These are phyloP conservation scores for Cabera pusaria DNA, from an alignment of 2,888 invertebrate genomes.

Conservation along the genomic window DNA sequence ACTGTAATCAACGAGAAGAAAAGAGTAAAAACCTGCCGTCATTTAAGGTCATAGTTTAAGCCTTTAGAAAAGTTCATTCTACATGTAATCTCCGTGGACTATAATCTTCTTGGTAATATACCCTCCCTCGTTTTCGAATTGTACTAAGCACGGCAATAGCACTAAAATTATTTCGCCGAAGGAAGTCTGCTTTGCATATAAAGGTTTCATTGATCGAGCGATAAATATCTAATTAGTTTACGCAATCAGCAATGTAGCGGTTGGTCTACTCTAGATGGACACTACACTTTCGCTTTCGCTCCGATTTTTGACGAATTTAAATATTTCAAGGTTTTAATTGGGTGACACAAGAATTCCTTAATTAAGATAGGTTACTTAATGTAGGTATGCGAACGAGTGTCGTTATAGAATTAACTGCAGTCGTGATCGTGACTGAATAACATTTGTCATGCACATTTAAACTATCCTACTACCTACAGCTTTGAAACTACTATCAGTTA, in stretches of 20 bases:
- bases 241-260: conserved; percentile 24
- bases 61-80: too few relatives aligned
- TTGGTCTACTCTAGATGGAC: conserved; percentile 24
- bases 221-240: conserved; percentile 48
- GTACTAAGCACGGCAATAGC: conserved; percentile 36
- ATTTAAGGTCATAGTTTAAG: too few relatives aligned
- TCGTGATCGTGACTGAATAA: conserved; percentile 2
- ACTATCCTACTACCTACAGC: too few relatives aligned
- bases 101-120: too few relatives aligned
- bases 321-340: conserved; percentile 26
- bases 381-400: conserved; percentile 11
- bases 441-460: conserved; percentile 5
- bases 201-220: conserved; percentile 46
- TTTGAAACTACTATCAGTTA: too few relatives aligned
- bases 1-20: too few relatives aligned
- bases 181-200: conserved; percentile 55
- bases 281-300: conserved; percentile 26
- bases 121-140: conserved; percentile 48
- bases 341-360: conserved; percentile 21
- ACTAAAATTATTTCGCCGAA: conserved; percentile 46
- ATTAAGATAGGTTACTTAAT: conserved; percentile 18
- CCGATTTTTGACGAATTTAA: conserved; percentile 16
- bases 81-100: too few relatives aligned
- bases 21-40: too few relatives aligned
- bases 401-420: conserved; percentile 10